phyloP scores from a whole-genome alignment of 23 tunicate species.

The Phallusia fumigata region DNA sequence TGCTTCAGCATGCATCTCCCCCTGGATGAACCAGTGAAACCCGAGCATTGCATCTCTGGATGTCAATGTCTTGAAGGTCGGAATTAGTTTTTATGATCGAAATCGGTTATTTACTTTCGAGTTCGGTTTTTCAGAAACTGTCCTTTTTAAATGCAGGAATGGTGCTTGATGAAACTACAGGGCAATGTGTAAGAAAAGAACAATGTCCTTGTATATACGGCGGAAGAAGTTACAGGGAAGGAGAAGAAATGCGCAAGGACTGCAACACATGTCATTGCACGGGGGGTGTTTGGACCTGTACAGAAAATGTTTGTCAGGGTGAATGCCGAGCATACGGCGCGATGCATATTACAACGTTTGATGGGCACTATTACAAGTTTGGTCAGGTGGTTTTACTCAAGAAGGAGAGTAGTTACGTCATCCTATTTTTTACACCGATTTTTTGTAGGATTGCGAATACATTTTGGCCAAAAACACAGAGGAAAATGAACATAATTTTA shows the following conservation, averaged over 20 bases:
- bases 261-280: constrained; percentile 92
- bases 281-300: constrained; percentile 93
- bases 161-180: constrained; percentile 90
- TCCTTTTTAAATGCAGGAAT: constrained; percentile 27
- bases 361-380: constrained; percentile 79
- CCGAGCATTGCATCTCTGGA: constrained; percentile 95
- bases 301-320: constrained; percentile 88
- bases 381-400: constrained; percentile 42
- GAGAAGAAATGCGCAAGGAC: constrained; percentile 93
- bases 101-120: neutral
- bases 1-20: constrained; percentile 99
- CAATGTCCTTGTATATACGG: constrained; percentile 98
- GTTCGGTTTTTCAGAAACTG: too few relatives aligned
- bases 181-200: constrained; percentile 76
- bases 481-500: constrained; percentile 58
- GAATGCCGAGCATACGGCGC: constrained; percentile 97
- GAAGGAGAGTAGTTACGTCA: too few relatives aligned
- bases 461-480: constrained; percentile 73
- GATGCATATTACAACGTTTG: constrained; percentile 95
- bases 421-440: neutral
- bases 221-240: constrained; percentile 93
- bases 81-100: neutral
- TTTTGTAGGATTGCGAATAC: constrained; percentile 81
- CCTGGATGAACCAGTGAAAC: constrained; percentile 86
- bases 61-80: constrained; percentile 96